Conservation (phyloP, 2,113 vertebrate genomes). For the Triplophysa tibetana region DNA sequence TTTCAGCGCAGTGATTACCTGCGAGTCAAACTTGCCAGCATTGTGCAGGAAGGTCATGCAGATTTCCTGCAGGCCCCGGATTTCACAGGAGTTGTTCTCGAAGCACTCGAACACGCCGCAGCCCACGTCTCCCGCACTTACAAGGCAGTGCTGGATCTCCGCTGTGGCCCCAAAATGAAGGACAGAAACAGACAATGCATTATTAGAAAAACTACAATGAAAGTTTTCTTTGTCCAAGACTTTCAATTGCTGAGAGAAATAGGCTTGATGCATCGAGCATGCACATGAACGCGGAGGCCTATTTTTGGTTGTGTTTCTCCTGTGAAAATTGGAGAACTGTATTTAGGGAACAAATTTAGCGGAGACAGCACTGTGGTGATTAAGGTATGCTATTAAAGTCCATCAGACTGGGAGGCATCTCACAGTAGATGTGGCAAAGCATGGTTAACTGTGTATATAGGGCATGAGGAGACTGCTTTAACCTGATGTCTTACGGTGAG, state of each 20-base stretch:
- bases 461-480: slow-evolving; percentile 35
- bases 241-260: background rate
- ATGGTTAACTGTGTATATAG: slow-evolving; percentile 46
- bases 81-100: slow-evolving; percentile 99
- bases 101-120: slow-evolving; percentile 99
- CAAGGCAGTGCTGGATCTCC: slow-evolving; percentile 97
- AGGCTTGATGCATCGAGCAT: slow-evolving; percentile 35
- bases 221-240: background rate
- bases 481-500: background rate
- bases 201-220: slow-evolving; percentile 25
- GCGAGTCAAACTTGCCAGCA: slow-evolving; percentile 98
- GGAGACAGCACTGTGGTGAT: slow-evolving; percentile 44
- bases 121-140: slow-evolving; percentile 94
- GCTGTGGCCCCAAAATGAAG: slow-evolving; percentile 69
- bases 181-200: slow-evolving; percentile 54
- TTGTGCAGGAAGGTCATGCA: slow-evolving; percentile 99
- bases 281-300: slow-evolving; percentile 12
- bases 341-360: slow-evolving; percentile 51
- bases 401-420: slow-evolving; percentile 50
- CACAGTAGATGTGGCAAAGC: slow-evolving; percentile 42
- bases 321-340: slow-evolving; percentile 49
- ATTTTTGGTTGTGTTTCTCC: slow-evolving; percentile 46
- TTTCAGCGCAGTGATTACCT: slow-evolving; percentile 77
- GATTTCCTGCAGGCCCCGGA: slow-evolving; percentile 95
- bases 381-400: slow-evolving; percentile 56